Percentiles rank a stretch among this genome's conserved stretches.
Evolutionary conservation across 2,797 vertebrate genomes (phyloP).

Genomic region (Holocentrus rufus): DNA sequence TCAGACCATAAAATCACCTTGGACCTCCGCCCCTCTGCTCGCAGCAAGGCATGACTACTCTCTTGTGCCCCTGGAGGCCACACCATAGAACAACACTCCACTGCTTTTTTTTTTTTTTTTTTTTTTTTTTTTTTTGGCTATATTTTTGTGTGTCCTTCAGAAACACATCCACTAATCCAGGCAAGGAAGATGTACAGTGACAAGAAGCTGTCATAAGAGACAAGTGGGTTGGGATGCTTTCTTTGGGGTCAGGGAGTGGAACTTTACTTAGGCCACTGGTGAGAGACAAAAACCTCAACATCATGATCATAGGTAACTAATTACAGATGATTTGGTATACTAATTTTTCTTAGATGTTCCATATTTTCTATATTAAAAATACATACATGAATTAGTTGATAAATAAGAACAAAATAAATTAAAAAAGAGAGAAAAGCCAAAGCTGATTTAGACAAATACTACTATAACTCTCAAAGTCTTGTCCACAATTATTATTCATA

Average conservation of each 20-base stretch:
- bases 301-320: slow-evolving; percentile 84
- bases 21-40: slow-evolving; percentile 62
- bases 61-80: slow-evolving; percentile 64
- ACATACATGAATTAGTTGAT: slow-evolving; percentile 76
- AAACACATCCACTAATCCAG: slow-evolving; percentile 65
- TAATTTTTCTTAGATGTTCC: slow-evolving; percentile 91
- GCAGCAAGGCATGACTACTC: slow-evolving; percentile 64
- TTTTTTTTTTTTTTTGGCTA: slow-evolving; percentile 58
- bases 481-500: slow-evolving; percentile 85
- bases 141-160: slow-evolving; percentile 70
- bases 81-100: slow-evolving; percentile 77
- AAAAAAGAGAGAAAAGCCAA: slow-evolving; percentile 85
- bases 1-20: slow-evolving; percentile 53
- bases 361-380: slow-evolving; percentile 89
- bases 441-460: slow-evolving; percentile 88
- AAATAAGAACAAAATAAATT: slow-evolving; percentile 73
- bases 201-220: slow-evolving; percentile 56
- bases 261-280: slow-evolving; percentile 66
- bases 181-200: slow-evolving; percentile 51
- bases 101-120: slow-evolving; percentile 53
- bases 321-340: slow-evolving; percentile 86
- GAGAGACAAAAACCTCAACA: slow-evolving; percentile 78
- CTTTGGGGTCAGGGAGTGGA: slow-evolving; percentile 61
- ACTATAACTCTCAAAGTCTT: slow-evolving; percentile 84
- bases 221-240: slow-evolving; percentile 55